A percentile compares a stretch with the other conserved stretches of the same genome.
Evolutionary conservation across 2,113 vertebrate species (phyloP).

Genomic region (Coracopsis vasa): DNA sequence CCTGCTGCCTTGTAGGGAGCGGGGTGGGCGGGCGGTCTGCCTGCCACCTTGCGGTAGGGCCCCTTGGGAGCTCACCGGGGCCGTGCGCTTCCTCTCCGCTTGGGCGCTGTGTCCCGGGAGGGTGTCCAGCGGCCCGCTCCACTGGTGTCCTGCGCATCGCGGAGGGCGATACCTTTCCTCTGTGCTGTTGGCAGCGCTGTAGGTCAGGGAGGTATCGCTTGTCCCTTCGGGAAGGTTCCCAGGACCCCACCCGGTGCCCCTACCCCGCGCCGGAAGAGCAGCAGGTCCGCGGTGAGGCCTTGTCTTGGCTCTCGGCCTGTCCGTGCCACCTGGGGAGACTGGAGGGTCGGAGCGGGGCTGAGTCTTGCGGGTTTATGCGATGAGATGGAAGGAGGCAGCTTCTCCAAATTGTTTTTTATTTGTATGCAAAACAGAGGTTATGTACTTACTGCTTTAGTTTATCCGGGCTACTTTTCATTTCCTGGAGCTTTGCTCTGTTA

Average conservation of each 20-base stretch:
- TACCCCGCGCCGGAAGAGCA: background rate
- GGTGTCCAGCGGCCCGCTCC: background rate
- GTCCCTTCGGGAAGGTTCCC: background rate
- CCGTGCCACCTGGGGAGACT: background rate
- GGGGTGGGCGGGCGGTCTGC: background rate
- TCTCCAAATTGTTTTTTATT: background rate
- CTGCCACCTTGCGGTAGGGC: background rate
- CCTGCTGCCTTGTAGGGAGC: background rate
- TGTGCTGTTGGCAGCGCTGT: background rate
- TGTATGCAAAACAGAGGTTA: fast-evolving
- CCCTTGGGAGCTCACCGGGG: background rate
- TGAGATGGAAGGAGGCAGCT: background rate
- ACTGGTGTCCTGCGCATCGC: background rate
- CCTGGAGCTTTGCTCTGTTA: background rate
- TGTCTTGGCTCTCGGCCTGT: background rate
- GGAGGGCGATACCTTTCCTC: background rate
- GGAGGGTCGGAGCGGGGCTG: background rate
- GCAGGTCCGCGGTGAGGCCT: background rate
- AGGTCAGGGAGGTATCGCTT: background rate
- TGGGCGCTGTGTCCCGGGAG: background rate
- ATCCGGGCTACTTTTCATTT: fast-evolving
- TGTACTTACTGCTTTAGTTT: fast-evolving
- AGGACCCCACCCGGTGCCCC: background rate
- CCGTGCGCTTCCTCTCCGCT: background rate
- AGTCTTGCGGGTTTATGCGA: background rate